These are phyloP conservation scores for Diglossa cyanea DNA, from an alignment of 2,797 vertebrate species.

Conservation along the genomic window DNA sequence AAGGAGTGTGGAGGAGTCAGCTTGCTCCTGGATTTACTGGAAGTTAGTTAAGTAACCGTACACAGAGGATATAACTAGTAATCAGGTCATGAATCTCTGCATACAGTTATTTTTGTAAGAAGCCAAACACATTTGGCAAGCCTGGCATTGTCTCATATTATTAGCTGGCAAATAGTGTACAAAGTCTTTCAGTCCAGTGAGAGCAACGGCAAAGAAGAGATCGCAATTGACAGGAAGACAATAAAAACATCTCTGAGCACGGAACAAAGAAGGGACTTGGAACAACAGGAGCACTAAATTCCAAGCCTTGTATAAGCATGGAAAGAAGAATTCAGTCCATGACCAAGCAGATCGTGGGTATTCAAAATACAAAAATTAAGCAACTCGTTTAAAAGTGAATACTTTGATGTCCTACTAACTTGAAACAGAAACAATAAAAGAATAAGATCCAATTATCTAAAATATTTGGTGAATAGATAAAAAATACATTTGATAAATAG, in stretches of 20 bases:
- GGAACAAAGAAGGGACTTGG: background rate
- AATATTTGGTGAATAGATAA: background rate
- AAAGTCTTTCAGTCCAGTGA: background rate
- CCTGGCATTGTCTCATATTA: background rate
- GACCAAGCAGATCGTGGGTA: background rate
- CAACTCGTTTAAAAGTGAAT: background rate
- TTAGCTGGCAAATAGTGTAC: background rate
- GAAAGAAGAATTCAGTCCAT: background rate
- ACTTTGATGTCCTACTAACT: background rate
- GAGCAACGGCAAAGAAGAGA: conserved; percentile 6
- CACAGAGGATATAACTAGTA: background rate
- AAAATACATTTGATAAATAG: background rate
- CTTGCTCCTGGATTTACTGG: background rate
- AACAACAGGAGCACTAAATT: background rate
- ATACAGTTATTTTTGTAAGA: conserved; percentile 15
- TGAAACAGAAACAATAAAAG: background rate
- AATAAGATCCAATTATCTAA: background rate
- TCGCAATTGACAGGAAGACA: background rate
- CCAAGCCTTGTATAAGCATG: background rate
- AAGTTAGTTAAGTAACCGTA: background rate
- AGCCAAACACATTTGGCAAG: background rate
- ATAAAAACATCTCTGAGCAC: background rate
- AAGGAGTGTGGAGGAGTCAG: background rate
- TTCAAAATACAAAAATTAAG: background rate
- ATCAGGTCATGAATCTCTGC: background rate